Percentiles rank a stretch among this genome's conserved stretches.
These are phyloP conservation scores for Rhabdomys pumilio DNA, from an alignment of 2,797 vertebrate genomes.

Conservation along the genomic window DNA sequence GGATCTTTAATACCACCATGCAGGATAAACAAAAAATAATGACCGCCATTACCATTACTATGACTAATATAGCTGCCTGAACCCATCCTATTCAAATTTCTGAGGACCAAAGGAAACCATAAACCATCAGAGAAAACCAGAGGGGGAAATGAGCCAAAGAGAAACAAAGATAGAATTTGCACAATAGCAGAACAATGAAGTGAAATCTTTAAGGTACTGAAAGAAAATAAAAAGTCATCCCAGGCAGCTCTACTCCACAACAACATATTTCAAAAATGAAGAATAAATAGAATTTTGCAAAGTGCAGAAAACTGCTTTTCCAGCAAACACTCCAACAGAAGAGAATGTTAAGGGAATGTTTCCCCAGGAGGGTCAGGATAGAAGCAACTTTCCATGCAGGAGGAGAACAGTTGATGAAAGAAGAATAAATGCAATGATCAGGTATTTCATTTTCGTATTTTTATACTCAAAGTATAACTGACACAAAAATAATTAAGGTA, in stretches of 20 bases:
- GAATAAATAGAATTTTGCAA: not conserved
- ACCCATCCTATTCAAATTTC: not conserved
- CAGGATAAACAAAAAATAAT: not conserved
- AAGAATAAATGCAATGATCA: not conserved
- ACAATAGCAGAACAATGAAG: not conserved
- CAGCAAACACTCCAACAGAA: not conserved
- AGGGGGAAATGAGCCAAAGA: not conserved
- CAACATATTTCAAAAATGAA: conserved; percentile 22
- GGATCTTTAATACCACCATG: not conserved
- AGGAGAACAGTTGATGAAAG: not conserved
- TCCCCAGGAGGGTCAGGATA: not conserved
- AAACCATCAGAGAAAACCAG: not conserved
- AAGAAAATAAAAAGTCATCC: not conserved
- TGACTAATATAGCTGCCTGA: not conserved
- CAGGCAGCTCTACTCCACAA: not conserved
- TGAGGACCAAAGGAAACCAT: not conserved
- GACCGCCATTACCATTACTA: not conserved
- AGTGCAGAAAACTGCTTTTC: not conserved
- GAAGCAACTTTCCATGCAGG: not conserved
- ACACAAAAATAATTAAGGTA: not conserved
- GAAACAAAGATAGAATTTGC: not conserved
- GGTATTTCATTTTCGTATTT: not conserved
- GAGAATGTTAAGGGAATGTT: not conserved
- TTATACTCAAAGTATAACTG: not conserved
- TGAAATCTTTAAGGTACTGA: not conserved